These are phyloP conservation scores for Platypus cylindrus DNA, from an alignment of 2,888 invertebrate genomes.

Conservation along the genomic window DNA sequence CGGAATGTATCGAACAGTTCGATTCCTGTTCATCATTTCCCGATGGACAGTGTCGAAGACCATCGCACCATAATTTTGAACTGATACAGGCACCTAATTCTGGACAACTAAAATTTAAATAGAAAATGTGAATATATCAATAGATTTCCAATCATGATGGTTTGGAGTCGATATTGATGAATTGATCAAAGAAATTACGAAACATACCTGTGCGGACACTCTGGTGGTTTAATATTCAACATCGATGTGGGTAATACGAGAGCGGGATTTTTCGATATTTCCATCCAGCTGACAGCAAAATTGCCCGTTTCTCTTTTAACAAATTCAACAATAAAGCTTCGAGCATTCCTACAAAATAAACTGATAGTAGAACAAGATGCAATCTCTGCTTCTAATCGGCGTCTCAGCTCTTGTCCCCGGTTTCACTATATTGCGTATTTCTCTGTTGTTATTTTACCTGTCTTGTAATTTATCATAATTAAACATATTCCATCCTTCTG, in stretches of 20 bases:
- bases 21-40: slow-evolving; percentile 70
- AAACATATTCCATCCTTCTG: slow-evolving; percentile 43
- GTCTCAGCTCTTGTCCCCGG: not conserved
- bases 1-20: slow-evolving; percentile 59
- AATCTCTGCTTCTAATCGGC: not conserved
- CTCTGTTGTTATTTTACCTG: slow-evolving; percentile 12
- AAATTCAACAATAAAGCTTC: slow-evolving; percentile 65
- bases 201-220: slow-evolving; percentile 55
- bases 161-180: no score
- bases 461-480: slow-evolving; percentile 37
- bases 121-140: no score
- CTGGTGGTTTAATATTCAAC: slow-evolving; percentile 45
- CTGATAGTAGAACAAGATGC: not conserved
- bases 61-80: slow-evolving; percentile 68
- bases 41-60: slow-evolving; percentile 64
- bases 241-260: slow-evolving; percentile 37
- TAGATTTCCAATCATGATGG: no score
- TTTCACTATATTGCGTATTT: no score
- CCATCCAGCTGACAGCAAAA: slow-evolving; percentile 67
- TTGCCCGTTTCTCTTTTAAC: slow-evolving; percentile 59
- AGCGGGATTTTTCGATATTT: slow-evolving; percentile 56
- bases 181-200: no score
- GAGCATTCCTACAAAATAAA: slow-evolving; percentile 31
- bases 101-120: slow-evolving; percentile 51
- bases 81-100: slow-evolving; percentile 72